A percentile compares a stretch with the other conserved stretches of the same genome.
These are phyloP conservation scores for Plebejus argus DNA, from an alignment of 2,888 invertebrate genomes.

Conservation along the genomic window DNA sequence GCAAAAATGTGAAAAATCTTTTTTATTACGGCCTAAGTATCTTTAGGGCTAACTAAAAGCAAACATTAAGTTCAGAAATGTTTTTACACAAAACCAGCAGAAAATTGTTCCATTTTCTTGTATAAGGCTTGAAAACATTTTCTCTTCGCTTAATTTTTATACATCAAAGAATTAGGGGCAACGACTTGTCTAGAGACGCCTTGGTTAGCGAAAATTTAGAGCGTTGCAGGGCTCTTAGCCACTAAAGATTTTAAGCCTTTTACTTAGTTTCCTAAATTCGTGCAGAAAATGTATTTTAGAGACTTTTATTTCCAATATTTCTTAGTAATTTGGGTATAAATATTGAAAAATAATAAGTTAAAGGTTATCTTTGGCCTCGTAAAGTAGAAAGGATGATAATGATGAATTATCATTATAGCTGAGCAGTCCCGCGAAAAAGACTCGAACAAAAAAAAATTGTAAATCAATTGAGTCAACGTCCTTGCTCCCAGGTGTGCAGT, in stretches of 20 bases:
- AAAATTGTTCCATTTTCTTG: background rate
- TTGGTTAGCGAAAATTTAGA: conserved; percentile 13
- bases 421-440: too few species aligned
- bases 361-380: too few species aligned
- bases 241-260: conserved; percentile 21
- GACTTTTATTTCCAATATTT: background rate
- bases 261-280: conserved; percentile 1
- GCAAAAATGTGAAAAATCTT: too few species aligned
- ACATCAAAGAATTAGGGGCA: conserved; percentile 18
- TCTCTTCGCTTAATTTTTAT: conserved; percentile 2
- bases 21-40: background rate
- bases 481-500: background rate
- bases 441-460: too few species aligned
- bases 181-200: conserved; percentile 19
- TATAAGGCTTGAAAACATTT: background rate
- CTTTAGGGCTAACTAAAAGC: background rate
- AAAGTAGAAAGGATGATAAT: too few species aligned
- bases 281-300: background rate
- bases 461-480: background rate
- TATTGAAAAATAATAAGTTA: background rate
- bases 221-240: conserved; percentile 5
- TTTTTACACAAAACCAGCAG: background rate
- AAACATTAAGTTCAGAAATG: background rate
- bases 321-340: background rate
- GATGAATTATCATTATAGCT: too few species aligned